A percentile compares a stretch with the other conserved stretches of the same genome.
Evolutionary conservation across 2,113 vertebrate genomes (phyloP).

Genomic region (Kobus ellipsiprymnus): DNA sequence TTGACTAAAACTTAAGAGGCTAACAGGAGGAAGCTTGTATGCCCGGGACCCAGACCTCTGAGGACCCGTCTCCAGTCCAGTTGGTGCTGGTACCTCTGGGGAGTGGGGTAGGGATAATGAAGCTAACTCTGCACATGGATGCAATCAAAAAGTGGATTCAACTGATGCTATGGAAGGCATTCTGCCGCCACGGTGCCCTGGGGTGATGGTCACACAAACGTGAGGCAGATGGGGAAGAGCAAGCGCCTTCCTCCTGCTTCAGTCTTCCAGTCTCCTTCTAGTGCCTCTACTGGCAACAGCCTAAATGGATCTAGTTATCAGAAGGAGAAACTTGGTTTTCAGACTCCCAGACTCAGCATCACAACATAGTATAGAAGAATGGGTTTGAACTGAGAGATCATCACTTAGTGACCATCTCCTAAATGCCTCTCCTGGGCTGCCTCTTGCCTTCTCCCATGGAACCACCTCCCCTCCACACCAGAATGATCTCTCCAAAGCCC

Average conservation of each 20-base stretch:
- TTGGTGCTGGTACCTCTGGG: not conserved
- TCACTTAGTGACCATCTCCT: not conserved
- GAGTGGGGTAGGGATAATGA: not conserved
- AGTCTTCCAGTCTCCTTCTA: not conserved
- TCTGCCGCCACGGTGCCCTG: not conserved
- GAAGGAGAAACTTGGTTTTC: not conserved
- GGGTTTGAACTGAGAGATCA: not conserved
- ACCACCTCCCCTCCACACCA: not conserved
- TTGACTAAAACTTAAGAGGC: not conserved
- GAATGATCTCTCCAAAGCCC: not conserved
- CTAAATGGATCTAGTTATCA: not conserved
- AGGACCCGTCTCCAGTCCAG: not conserved
- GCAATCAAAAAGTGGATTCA: not conserved
- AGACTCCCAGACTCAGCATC: not conserved
- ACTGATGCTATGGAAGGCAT: not conserved
- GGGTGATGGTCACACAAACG: not conserved
- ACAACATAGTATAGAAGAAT: not conserved
- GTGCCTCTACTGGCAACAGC: not conserved
- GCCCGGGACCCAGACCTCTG: not conserved
- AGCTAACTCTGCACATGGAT: not conserved
- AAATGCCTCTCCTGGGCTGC: not conserved
- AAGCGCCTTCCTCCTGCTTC: not conserved
- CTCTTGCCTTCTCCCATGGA: not conserved
- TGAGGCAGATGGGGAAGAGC: not conserved
- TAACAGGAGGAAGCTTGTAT: not conserved